A percentile compares a stretch with the other conserved stretches of the same genome.
phyloP scores from a whole-genome alignment of 2,797 vertebrate species.

The Echiichthys vipera region DNA sequence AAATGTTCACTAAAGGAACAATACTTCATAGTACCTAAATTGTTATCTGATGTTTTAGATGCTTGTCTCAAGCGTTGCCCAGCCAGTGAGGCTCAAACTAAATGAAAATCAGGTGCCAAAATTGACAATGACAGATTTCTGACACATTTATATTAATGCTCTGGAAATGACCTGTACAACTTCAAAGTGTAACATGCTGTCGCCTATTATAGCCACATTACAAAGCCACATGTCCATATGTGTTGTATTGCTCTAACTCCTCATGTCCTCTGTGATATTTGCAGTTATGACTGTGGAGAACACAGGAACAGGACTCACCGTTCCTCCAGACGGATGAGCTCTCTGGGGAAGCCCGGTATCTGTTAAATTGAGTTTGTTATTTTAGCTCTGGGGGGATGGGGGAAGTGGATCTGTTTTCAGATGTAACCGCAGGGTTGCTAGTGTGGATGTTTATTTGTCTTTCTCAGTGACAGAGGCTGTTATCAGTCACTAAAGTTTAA shows the following conservation, averaged over 20 bases:
- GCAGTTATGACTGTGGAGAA: slow-evolving; percentile 20
- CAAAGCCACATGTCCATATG: slow-evolving; percentile 57
- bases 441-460: slow-evolving; percentile 78
- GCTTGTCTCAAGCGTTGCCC: neutral
- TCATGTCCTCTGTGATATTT: slow-evolving; percentile 34
- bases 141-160: slow-evolving; percentile 31
- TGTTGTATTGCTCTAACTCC: slow-evolving; percentile 40
- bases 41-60: neutral
- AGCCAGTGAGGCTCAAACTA: slow-evolving; percentile 3
- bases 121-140: slow-evolving; percentile 36
- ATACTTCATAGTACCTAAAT: neutral
- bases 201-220: slow-evolving; percentile 55
- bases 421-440: slow-evolving; percentile 61
- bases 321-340: slow-evolving; percentile 45
- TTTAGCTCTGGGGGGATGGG: slow-evolving; percentile 64
- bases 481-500: slow-evolving; percentile 66
- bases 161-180: slow-evolving; percentile 55
- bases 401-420: slow-evolving; percentile 72
- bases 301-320: slow-evolving; percentile 36
- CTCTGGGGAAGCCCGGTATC: slow-evolving; percentile 64
- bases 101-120: slow-evolving; percentile 37
- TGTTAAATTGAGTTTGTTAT: slow-evolving; percentile 75
- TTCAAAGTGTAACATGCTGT: slow-evolving; percentile 63
- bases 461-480: slow-evolving; percentile 69
- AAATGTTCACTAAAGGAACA: neutral